phyloP scores from a whole-genome alignment of 2,888 invertebrate species.

The Scaptomyza caliginosa region DNA sequence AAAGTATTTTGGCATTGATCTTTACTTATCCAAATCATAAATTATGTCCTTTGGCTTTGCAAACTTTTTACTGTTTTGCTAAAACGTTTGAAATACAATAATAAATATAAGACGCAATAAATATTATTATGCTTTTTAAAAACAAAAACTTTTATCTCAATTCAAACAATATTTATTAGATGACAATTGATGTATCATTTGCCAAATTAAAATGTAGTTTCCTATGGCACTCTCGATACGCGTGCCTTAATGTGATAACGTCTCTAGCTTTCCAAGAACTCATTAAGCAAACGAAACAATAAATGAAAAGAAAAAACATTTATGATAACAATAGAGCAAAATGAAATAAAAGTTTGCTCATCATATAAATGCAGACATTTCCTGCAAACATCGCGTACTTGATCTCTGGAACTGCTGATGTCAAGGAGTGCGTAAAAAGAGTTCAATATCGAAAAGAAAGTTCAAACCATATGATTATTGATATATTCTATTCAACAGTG shows the following conservation, averaged over 20 bases:
- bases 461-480: not conserved
- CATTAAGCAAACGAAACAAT: conserved; percentile 32
- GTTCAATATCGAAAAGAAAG: not conserved
- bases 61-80: too few relatives aligned
- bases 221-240: conserved; percentile 28
- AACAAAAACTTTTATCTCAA: not conserved
- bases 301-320: conserved; percentile 19
- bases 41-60: too few relatives aligned
- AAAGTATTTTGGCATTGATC: not conserved
- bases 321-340: conserved; percentile 6
- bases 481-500: conserved; percentile 15
- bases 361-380: conserved; percentile 55
- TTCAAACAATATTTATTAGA: conserved; percentile 3
- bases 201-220: conserved; percentile 60
- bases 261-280: conserved; percentile 44
- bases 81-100: too few relatives aligned
- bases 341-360: not conserved
- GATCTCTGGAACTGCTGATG: conserved; percentile 8
- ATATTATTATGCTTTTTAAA: not conserved
- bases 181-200: conserved; percentile 14
- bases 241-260: conserved; percentile 58
- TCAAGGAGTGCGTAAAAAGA: conserved; percentile 49
- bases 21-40: not conserved
- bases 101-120: too few relatives aligned
- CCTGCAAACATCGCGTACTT: conserved; percentile 30